Evolutionary conservation across 2,888 invertebrate species (phyloP).

Genomic region (Ferrisia virgata): DNA sequence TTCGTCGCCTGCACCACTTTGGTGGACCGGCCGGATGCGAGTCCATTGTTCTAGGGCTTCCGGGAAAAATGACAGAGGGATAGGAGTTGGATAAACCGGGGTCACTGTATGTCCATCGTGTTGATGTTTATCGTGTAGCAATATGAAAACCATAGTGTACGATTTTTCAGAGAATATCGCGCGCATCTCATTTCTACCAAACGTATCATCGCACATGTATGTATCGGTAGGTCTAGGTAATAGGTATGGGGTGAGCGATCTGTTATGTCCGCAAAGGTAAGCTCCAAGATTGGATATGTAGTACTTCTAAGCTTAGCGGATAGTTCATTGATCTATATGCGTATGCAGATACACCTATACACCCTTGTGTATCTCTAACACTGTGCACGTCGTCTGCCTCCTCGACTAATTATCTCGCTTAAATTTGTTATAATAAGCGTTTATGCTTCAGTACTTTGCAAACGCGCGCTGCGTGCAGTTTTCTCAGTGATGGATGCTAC

Average conservation of each 20-base stretch:
- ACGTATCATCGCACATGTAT: no score
- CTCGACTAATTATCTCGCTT: background rate
- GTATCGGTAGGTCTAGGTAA: background rate
- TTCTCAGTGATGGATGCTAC: background rate
- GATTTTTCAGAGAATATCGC: constrained; percentile 17
- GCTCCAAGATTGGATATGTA: background rate
- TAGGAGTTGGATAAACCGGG: constrained; percentile 51
- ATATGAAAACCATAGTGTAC: background rate
- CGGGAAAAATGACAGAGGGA: constrained; percentile 53
- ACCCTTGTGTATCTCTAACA: background rate
- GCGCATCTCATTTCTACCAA: no score
- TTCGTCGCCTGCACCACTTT: constrained; percentile 48
- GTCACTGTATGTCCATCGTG: constrained; percentile 55
- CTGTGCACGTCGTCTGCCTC: background rate
- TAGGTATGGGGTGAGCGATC: constrained; percentile 5
- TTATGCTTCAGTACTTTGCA: background rate
- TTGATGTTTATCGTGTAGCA: constrained; percentile 31
- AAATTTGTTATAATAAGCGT: constrained; percentile 8
- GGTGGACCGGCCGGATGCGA: constrained; percentile 52
- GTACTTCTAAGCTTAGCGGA: background rate
- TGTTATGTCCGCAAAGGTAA: background rate
- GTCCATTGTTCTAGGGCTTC: constrained; percentile 55
- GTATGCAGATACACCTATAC: background rate
- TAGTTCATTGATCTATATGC: background rate
- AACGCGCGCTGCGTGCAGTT: background rate